A percentile compares a stretch with the other conserved stretches of the same genome.
Conservation (phyloP, 2,797 vertebrate genomes). For the Alcedo quadribrachys region DNA sequence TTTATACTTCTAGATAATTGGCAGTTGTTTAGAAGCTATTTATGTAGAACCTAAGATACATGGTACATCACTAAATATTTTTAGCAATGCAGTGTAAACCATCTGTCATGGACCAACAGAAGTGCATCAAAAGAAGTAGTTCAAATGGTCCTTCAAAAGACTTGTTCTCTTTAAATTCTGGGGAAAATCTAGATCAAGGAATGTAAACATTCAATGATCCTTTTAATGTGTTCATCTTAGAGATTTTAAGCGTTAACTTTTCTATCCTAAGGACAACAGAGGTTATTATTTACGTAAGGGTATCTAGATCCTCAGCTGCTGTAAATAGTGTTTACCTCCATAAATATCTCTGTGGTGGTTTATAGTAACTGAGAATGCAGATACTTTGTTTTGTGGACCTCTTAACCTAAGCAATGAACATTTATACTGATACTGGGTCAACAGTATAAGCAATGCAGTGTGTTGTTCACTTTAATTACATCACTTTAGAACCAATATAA, state of each 20-base stretch:
- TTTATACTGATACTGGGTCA: not conserved
- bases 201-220: not conserved
- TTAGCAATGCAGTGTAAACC: not conserved
- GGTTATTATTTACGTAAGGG: not conserved
- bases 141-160: not conserved
- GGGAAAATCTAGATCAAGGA: not conserved
- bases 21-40: not conserved
- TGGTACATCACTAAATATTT: not conserved
- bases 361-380: not conserved
- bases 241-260: not conserved
- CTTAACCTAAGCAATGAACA: not conserved
- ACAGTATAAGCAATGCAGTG: not conserved
- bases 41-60: not conserved
- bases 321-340: not conserved
- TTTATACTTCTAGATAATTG: not conserved
- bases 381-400: not conserved
- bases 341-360: not conserved
- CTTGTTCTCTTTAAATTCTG: not conserved
- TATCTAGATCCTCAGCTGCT: not conserved
- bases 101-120: not conserved
- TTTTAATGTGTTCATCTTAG: not conserved
- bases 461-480: not conserved
- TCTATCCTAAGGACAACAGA: not conserved
- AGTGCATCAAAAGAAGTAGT: not conserved
- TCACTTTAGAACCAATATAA: not conserved